These are phyloP conservation scores for Patagioenas fasciata DNA, from an alignment of 2,113 vertebrate species.

Conservation along the genomic window DNA sequence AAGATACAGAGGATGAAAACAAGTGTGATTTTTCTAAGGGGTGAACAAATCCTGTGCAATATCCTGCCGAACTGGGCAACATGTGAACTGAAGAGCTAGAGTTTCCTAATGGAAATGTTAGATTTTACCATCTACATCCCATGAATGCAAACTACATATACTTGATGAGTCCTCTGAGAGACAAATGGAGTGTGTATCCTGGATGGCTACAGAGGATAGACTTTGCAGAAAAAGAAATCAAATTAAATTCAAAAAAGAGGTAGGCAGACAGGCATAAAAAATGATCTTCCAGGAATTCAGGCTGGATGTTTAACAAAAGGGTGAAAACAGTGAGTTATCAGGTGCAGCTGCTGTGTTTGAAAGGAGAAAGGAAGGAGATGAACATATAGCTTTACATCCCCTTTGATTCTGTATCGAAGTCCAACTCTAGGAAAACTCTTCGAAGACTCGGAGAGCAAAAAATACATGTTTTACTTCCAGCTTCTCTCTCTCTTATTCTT, in stretches of 20 bases:
- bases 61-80: not conserved
- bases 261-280: not conserved
- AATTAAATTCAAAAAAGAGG: not conserved
- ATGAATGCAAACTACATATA: not conserved
- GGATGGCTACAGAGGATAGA: not conserved
- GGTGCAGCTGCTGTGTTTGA: not conserved
- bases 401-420: not conserved
- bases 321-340: not conserved
- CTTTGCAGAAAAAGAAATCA: not conserved
- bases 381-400: not conserved
- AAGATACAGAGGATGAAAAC: not conserved
- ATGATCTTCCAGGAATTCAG: not conserved
- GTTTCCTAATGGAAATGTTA: not conserved
- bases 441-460: not conserved
- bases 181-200: not conserved
- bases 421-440: not conserved
- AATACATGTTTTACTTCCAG: not conserved
- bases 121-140: fast-evolving
- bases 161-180: not conserved
- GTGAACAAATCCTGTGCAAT: not conserved
- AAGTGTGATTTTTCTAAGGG: not conserved
- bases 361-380: not conserved
- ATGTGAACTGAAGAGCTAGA: not conserved
- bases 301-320: not conserved
- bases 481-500: not conserved